Conservation (phyloP, 2,888 invertebrate genomes). For the Labia minor region DNA sequence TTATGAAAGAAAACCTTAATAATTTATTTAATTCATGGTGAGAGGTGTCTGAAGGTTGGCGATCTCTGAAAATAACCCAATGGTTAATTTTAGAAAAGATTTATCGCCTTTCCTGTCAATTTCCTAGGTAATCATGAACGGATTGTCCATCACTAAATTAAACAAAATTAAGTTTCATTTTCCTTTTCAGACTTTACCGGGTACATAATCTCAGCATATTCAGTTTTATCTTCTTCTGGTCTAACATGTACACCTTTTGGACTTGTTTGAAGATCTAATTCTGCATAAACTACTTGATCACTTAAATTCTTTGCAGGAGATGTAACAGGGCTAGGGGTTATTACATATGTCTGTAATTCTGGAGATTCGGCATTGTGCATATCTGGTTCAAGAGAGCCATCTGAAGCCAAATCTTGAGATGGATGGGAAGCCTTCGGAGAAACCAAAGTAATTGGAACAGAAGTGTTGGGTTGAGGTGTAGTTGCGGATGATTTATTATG, state of each 20-base stretch:
- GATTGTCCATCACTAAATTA: too few relatives aligned
- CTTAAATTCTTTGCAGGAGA: background rate
- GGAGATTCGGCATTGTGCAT: background rate
- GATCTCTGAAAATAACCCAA: too few relatives aligned
- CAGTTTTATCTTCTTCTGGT: constrained; percentile 53
- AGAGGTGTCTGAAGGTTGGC: too few relatives aligned
- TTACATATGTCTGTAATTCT: background rate
- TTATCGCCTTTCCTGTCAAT: too few relatives aligned
- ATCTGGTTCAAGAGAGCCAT: too few relatives aligned
- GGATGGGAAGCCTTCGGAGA: background rate
- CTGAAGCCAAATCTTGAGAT: too few relatives aligned
- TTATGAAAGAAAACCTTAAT: too few relatives aligned
- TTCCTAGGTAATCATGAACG: too few relatives aligned
- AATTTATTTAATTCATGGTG: too few relatives aligned
- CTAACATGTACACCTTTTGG: constrained; percentile 32
- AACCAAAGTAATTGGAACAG: background rate
- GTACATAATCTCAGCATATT: constrained; percentile 75
- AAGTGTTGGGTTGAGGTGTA: background rate
- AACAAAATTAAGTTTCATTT: too few relatives aligned
- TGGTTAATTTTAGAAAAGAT: too few relatives aligned
- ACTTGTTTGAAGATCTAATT: constrained; percentile 45
- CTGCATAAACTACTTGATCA: constrained; percentile 59
- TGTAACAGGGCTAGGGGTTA: background rate
- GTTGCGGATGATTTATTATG: background rate
- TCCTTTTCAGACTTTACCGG: constrained; percentile 31